Conservation (phyloP, 2,797 vertebrate genomes). For the Paramormyrops hopkinsi region DNA sequence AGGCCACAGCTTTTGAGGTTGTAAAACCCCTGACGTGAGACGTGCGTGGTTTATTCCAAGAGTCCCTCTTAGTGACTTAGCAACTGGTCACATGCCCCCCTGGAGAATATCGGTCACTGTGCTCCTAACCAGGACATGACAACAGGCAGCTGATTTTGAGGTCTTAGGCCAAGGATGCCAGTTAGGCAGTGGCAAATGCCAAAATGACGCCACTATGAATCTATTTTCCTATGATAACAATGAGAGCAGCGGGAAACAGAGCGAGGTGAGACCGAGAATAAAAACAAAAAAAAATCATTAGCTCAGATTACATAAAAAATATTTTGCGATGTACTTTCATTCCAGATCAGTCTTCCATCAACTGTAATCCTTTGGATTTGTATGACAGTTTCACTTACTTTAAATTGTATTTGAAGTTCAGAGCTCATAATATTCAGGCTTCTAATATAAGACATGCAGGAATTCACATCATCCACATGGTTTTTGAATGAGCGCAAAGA, state of each 20-base stretch:
- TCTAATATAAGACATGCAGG: neutral
- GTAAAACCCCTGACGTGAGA: neutral
- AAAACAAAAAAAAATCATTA: neutral
- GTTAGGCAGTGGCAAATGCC: neutral
- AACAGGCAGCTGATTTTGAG: neutral
- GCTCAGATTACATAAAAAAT: neutral
- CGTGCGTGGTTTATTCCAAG: neutral
- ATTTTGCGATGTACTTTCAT: neutral
- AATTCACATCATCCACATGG: neutral
- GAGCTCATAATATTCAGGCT: neutral
- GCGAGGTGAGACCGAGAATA: neutral
- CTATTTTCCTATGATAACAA: neutral
- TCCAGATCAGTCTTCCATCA: neutral
- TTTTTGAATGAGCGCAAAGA: slow-evolving; percentile 10
- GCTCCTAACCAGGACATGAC: neutral
- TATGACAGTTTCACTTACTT: neutral
- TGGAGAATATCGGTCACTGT: neutral
- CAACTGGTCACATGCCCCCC: neutral
- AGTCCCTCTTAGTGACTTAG: neutral
- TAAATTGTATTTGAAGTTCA: neutral
- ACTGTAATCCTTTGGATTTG: neutral
- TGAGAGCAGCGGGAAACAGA: neutral
- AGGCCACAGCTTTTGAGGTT: neutral
- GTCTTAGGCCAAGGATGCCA: neutral
- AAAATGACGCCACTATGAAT: neutral